Conservation (phyloP, 2,888 invertebrate species). For the Acanthosepion esculentum region DNA sequence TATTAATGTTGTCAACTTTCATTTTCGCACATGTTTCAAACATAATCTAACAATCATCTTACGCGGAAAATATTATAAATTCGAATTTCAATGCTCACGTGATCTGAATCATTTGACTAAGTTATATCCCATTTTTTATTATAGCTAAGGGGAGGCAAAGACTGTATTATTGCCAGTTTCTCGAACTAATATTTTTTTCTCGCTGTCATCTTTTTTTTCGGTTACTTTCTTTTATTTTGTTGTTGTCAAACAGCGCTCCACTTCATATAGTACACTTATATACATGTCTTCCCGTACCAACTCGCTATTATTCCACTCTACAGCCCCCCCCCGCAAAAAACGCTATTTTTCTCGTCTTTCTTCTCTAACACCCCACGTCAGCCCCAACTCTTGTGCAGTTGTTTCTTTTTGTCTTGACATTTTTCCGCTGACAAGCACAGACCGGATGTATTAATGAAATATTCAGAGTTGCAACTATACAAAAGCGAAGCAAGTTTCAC, state of each 20-base stretch:
- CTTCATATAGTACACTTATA: not conserved
- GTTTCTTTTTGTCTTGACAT: not conserved
- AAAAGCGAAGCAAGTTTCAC: slow-evolving; percentile 33
- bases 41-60: not conserved
- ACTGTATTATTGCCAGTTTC: not conserved
- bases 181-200: not conserved
- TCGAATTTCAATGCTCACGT: not conserved
- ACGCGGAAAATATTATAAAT: not conserved
- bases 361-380: not conserved
- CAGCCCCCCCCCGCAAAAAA: not conserved
- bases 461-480: slow-evolving; percentile 2
- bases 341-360: not conserved
- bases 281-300: not conserved
- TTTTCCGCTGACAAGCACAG: slow-evolving; percentile 33
- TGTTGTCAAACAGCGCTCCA: not conserved
- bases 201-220: not conserved
- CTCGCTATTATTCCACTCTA: not conserved
- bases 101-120: not conserved
- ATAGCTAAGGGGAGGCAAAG: not conserved
- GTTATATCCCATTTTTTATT: not conserved
- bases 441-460: slow-evolving; percentile 22
- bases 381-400: not conserved
- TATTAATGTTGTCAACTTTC: not conserved
- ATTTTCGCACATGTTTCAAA: not conserved
- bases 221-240: not conserved